Evolutionary conservation across 2,888 invertebrate genomes (phyloP).

Genomic region (Cecidostiba fungosa): DNA sequence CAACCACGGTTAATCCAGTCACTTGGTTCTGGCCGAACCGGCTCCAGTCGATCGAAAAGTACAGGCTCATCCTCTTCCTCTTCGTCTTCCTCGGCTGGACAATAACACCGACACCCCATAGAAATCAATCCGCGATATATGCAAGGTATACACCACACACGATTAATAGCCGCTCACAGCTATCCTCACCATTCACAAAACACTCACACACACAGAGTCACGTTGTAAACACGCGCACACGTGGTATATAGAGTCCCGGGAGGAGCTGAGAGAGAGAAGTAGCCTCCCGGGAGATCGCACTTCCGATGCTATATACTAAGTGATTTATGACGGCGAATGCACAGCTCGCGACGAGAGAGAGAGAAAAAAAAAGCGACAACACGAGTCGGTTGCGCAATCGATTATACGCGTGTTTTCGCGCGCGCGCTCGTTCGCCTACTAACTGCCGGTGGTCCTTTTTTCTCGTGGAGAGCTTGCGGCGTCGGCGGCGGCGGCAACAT

Average conservation of each 20-base stretch:
- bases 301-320: not conserved
- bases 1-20: slow-evolving; percentile 61
- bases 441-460: slow-evolving; percentile 43
- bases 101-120: slow-evolving; percentile 10
- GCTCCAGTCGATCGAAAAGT: slow-evolving; percentile 63
- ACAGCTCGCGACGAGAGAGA: not conserved
- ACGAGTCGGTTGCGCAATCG: slow-evolving; percentile 46
- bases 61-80: slow-evolving; percentile 61
- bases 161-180: not conserved
- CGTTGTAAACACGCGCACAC: not conserved
- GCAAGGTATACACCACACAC: not conserved
- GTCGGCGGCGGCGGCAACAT: slow-evolving; percentile 13
- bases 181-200: not conserved
- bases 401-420: slow-evolving; percentile 61
- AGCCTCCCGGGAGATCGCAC: slow-evolving; percentile 1
- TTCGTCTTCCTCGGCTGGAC: not conserved
- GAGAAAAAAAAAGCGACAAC: not conserved
- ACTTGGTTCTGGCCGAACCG: slow-evolving; percentile 56
- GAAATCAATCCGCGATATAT: slow-evolving; percentile 10
- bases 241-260: not conserved
- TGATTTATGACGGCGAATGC: slow-evolving; percentile 5
- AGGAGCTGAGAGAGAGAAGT: not conserved
- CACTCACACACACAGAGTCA: not conserved
- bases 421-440: slow-evolving; percentile 56
- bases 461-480: slow-evolving; percentile 27